Conservation (phyloP, 2,113 vertebrate species). For the Illadopsis cleaveri region DNA sequence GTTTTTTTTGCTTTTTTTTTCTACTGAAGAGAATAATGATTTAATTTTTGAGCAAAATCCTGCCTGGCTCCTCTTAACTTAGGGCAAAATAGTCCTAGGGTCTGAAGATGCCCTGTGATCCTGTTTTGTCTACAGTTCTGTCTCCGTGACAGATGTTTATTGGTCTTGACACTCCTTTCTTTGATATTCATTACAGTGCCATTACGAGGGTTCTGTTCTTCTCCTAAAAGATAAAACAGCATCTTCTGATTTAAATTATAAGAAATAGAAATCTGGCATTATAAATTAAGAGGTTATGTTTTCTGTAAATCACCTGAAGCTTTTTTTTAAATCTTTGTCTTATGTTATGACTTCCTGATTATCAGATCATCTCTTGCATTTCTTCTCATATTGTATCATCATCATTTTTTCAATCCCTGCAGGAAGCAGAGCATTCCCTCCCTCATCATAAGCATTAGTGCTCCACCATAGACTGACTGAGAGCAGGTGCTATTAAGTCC, state of each 20-base stretch:
- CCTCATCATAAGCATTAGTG: not conserved
- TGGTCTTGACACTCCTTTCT: not conserved
- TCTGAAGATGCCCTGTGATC: not conserved
- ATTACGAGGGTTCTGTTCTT: not conserved
- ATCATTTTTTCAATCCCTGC: not conserved
- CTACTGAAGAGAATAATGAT: not conserved
- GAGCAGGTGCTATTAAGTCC: not conserved
- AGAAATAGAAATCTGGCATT: not conserved
- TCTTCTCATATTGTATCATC: not conserved
- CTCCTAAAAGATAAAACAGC: not conserved
- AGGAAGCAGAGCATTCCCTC: not conserved
- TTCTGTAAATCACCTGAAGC: not conserved
- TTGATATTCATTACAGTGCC: not conserved
- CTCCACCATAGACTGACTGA: not conserved
- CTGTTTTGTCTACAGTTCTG: not conserved
- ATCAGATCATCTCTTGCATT: not conserved
- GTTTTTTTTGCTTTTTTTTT: not conserved
- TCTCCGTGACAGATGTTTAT: not conserved
- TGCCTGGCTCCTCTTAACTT: not conserved
- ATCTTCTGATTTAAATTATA: not conserved
- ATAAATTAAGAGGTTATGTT: not conserved
- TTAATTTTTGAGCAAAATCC: not conserved
- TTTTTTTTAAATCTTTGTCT: not conserved
- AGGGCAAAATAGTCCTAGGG: not conserved
- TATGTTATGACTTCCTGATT: not conserved